These are phyloP conservation scores for Pogonocherus hispidulus DNA, from an alignment of 2,888 invertebrate genomes.

Conservation along the genomic window DNA sequence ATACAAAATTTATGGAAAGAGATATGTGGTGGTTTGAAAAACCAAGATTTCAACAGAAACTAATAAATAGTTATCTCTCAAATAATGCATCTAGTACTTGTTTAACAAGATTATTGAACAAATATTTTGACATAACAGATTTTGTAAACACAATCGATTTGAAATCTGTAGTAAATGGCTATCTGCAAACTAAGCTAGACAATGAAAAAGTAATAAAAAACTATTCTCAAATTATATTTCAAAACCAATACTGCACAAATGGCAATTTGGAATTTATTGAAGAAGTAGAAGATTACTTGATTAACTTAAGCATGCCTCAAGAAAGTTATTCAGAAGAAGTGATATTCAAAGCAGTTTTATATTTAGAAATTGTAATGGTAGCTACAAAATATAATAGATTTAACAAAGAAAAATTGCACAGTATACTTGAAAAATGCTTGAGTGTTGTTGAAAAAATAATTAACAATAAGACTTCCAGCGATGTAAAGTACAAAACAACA, in stretches of 20 bases:
- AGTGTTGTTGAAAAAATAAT: constrained; percentile 38
- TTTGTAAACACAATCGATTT: constrained; percentile 28
- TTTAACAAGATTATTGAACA: constrained; percentile 38
- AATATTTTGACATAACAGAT: constrained; percentile 20
- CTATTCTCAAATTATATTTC: constrained; percentile 39
- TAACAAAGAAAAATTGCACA: constrained; percentile 22
- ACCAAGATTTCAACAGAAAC: constrained; percentile 14
- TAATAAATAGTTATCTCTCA: constrained; percentile 31
- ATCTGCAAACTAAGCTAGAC: constrained; percentile 24
- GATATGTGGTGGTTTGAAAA: constrained; percentile 41
- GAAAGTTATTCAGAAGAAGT: constrained; percentile 18
- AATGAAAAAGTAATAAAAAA: constrained; percentile 44
- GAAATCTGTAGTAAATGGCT: constrained; percentile 18
- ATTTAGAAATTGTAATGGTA: constrained; percentile 36
- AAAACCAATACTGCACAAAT: neutral
- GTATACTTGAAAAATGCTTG: constrained; percentile 39
- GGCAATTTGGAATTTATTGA: constrained; percentile 28
- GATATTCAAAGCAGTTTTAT: constrained; percentile 35
- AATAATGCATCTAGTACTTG: constrained; percentile 31
- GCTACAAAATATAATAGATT: constrained; percentile 28
- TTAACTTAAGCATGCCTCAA: constrained; percentile 11
- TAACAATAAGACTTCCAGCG: constrained; percentile 29
- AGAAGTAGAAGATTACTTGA: constrained; percentile 23
- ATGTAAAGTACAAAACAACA: constrained; percentile 35
- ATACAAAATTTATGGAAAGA: constrained; percentile 32